Evolutionary conservation across 2,888 invertebrate species (phyloP), one percentile per base, ranked within the genome.

Genomic region (Hemaris fuciformis): DNA sequence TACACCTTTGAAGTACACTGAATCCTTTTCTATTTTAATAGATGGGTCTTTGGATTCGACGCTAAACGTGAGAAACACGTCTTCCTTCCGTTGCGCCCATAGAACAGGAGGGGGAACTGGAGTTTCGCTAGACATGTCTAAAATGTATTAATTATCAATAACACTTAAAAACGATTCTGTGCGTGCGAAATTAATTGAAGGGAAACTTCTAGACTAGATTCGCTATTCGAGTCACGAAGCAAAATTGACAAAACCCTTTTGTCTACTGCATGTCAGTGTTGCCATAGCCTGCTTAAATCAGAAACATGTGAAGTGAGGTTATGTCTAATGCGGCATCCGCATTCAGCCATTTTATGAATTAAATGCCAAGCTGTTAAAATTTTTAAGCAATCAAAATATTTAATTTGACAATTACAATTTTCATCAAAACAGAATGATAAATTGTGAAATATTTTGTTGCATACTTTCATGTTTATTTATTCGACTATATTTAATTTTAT

Each of bases 51-150:
- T 97, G 81, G 96, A 96, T 93, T 98, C 98, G 79, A 99, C 94
- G 89, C 97, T 97, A 85, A 99, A 95, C 71, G 98, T 98, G 75
- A 99, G 94, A 83, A 95, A 97, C 68, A 99, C 88, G 75, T 96
- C 93, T 77, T 95, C 95, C 76, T 95, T 95, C 79, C 98, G 94
- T 88, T 99, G 99, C 62, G 99, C 99, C 99, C 99, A 99, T 89
- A 97, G 94, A 74, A 98, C 96, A 68, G 97, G 95, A 67, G 99
- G 98, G 79, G 97, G 96, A 64, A 84, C 83, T 73, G 84, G 74
- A 74, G 79, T 87, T 83, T 94, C 87, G 80, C 94, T 95, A 77
- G 91, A 81, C 91, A 91, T 91, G 65, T 60, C 79, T 59, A 66
- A 34, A 34, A 22, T 46, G 45, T 65, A 64, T 57, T 10, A 58